Conservation (phyloP, 2,888 invertebrate genomes). For the Drosophila mimica region DNA sequence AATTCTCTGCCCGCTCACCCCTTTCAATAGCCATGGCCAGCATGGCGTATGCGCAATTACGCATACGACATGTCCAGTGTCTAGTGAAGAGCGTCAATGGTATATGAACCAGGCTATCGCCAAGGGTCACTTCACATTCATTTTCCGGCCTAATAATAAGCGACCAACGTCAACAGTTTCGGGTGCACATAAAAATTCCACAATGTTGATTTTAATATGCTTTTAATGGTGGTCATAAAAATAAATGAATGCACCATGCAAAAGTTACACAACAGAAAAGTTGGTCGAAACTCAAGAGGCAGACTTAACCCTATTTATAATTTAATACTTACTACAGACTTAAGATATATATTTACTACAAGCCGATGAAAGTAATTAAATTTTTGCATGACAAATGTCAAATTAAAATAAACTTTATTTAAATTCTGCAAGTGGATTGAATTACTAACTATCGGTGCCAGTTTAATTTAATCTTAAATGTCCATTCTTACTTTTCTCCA, state of each 20-base stretch:
- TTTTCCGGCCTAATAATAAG: conserved; percentile 46
- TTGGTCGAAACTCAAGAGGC: neutral
- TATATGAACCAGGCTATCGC: conserved; percentile 20
- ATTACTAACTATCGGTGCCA: neutral
- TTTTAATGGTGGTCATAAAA: conserved; percentile 69
- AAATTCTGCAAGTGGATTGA: neutral
- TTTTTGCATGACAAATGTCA: neutral
- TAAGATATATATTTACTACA: neutral
- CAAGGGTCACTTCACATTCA: conserved; percentile 30
- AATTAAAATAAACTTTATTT: neutral
- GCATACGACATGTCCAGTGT: conserved; percentile 51
- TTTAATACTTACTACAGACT: neutral
- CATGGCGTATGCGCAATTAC: conserved; percentile 60
- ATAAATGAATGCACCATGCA: conserved; percentile 31
- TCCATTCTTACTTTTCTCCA: neutral
- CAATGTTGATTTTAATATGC: conserved; percentile 69
- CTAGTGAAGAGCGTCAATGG: conserved; percentile 25
- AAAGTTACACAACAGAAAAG: conserved; percentile 5
- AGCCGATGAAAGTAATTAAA: neutral
- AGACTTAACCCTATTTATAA: neutral
- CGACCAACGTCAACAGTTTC: conserved; percentile 32
- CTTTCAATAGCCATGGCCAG: conserved; percentile 33
- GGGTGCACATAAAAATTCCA: conserved; percentile 69
- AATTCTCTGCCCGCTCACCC: conserved; percentile 29
- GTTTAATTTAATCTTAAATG: neutral